These are phyloP conservation scores for Thereva nobilitata DNA, from an alignment of 2,888 invertebrate species.

Conservation along the genomic window DNA sequence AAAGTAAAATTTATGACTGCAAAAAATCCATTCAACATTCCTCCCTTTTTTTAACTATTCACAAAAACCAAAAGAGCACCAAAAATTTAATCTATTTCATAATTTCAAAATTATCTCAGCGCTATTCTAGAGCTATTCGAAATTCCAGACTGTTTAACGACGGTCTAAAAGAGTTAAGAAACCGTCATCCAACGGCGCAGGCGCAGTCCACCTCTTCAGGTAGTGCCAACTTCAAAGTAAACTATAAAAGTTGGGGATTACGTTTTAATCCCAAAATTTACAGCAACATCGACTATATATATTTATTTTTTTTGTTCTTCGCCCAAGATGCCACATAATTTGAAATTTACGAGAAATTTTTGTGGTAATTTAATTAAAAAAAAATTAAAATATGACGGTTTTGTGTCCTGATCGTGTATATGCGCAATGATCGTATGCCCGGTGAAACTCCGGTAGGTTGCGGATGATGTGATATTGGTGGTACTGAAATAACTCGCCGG, in stretches of 20 bases:
- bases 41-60: no score
- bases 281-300: slow-evolving; percentile 1
- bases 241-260: slow-evolving; percentile 25
- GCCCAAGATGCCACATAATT: slow-evolving; percentile 21
- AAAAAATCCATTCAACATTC: no score
- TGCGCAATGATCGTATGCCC: not conserved
- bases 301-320: slow-evolving; percentile 2
- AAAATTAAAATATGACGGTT: slow-evolving; percentile 16
- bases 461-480: not conserved
- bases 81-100: no score
- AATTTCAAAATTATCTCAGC: no score
- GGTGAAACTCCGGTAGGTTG: not conserved
- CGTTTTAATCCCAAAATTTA: slow-evolving; percentile 29
- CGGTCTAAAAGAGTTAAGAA: no score
- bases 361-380: slow-evolving; percentile 33
- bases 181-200: no score
- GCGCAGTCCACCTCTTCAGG: no score
- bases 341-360: slow-evolving; percentile 32
- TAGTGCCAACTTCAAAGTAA: not conserved
- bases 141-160: no score
- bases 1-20: no score
- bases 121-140: no score
- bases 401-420: not conserved
- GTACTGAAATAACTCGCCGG: slow-evolving; percentile 16
- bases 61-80: no score